Evolutionary conservation across 2,113 vertebrate species (phyloP), one percentile per base, ranked within the genome.

Genomic region (Mohoua ochrocephala): DNA sequence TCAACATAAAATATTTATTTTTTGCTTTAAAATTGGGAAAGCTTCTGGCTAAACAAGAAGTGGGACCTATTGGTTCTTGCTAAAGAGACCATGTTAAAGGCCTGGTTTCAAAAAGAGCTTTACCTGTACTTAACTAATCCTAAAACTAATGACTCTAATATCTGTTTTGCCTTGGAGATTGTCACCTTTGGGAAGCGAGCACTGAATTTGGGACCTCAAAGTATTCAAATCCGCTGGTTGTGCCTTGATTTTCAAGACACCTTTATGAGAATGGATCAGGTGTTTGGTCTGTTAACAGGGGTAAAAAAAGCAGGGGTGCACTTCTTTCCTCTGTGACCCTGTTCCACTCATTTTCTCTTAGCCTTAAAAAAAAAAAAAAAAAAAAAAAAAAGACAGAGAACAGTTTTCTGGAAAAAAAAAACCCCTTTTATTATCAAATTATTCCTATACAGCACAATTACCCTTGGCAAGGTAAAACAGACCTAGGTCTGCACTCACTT

Each of bases 371-470:
- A 14, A 73, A 84, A 59, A n/a, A 2, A 33, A 84, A 44, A 2
- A 23, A 30, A n/a, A 14, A 73, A 84, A 59, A n/a, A 2, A 33
- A 84, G 16, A 35, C 35, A 71, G 27, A 33, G 24, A 44, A 50
- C 37, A 71, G 22, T 71, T 89, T 93, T 83, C n/a, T 96, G 97
- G 96, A 96, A 97, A 98, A 71, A 78, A 96, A 97, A 33, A n/a
- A n/a, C n/a, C 13, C 56, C 7, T 94, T 98, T 98, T 98, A 98
- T 95, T 98, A 97, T 96, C 83, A 98, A 98, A 97, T 80, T 89
- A 60, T 47, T 76, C 53, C 63, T 92, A 26, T 88, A 76, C 57
- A 89, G 82, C 59, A 53, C 81, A 89, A 39, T 76, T 78, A 91
- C 59, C 88, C n/a, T 13, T 49, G 63, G 30, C 65, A 78, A 84